Conservation (phyloP, 2,888 invertebrate genomes). For the Platerodrilus igneus region DNA sequence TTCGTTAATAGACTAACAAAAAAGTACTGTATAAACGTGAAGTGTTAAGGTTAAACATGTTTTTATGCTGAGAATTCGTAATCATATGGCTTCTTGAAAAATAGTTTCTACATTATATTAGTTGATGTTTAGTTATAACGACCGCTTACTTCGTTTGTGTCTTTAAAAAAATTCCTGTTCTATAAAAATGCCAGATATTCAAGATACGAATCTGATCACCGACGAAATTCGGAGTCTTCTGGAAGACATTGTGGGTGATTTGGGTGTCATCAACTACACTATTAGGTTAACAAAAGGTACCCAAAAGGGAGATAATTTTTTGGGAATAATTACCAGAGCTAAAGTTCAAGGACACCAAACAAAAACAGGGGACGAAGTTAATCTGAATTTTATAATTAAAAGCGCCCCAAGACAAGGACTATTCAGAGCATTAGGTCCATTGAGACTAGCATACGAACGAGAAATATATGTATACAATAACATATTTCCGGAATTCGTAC, state of each 20-base stretch:
- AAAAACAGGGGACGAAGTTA: constrained; percentile 12
- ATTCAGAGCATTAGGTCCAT: constrained; percentile 25
- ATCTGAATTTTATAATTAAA: constrained; percentile 34
- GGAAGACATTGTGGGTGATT: background rate
- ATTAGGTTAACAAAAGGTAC: background rate
- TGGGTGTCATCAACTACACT: constrained; percentile 3
- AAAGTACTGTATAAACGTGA: no score
- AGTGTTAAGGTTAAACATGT: no score
- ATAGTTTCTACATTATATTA: no score
- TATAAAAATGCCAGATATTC: no score
- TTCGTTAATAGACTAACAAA: no score
- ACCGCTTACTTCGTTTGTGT: no score
- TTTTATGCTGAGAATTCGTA: no score
- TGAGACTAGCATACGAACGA: constrained; percentile 28
- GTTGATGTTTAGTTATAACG: no score
- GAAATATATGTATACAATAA: constrained; percentile 35
- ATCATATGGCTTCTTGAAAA: no score
- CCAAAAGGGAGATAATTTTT: constrained; percentile 32
- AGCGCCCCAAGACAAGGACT: constrained; percentile 27
- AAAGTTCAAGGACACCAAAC: constrained; percentile 17
- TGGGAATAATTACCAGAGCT: constrained; percentile 31
- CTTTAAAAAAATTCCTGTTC: no score
- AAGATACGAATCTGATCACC: constrained; percentile 4
- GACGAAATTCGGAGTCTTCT: background rate
- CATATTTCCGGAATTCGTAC: constrained; percentile 30